These are phyloP conservation scores for Chloropsis hardwickii DNA, from an alignment of 2,113 vertebrate species.

Conservation along the genomic window DNA sequence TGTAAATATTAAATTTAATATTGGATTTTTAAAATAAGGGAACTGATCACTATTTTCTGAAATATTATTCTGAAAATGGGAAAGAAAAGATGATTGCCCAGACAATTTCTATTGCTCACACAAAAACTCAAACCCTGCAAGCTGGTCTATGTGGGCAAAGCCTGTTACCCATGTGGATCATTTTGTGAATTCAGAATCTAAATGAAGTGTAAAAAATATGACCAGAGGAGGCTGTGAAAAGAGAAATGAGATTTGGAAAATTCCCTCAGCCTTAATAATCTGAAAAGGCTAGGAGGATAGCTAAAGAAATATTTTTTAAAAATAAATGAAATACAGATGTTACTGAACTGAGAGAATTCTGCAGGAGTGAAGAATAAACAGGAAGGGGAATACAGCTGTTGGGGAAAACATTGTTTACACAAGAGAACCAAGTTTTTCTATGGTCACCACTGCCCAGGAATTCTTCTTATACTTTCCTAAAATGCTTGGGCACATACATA, in stretches of 20 bases:
- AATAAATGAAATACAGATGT: conserved; percentile 62
- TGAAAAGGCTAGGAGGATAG: conserved; percentile 8
- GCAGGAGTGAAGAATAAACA: conserved; percentile 59
- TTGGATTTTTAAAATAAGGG: neutral
- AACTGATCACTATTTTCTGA: neutral
- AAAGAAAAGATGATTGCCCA: neutral
- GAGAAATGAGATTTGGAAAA: conserved; percentile 43
- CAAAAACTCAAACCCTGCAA: neutral
- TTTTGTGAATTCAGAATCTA: conserved; percentile 2
- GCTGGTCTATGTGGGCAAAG: neutral
- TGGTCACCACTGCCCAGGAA: conserved; percentile 26
- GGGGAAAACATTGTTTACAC: conserved; percentile 58
- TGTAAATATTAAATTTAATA: neutral
- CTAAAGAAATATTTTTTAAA: conserved; percentile 26
- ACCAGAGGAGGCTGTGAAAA: conserved; percentile 3
- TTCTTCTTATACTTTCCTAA: conserved; percentile 36
- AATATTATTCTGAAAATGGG: neutral
- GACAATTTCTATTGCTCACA: neutral
- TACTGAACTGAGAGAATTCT: conserved; percentile 1
- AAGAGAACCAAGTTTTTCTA: conserved; percentile 42
- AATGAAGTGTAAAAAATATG: conserved; percentile 55
- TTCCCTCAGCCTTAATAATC: conserved; percentile 23
- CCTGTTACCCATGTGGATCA: neutral
- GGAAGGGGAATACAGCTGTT: conserved; percentile 64
- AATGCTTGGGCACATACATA: conserved; percentile 32